These are phyloP conservation scores for Dysdera silvatica DNA, from an alignment of 1,140 invertebrate genomes.

Conservation along the genomic window DNA sequence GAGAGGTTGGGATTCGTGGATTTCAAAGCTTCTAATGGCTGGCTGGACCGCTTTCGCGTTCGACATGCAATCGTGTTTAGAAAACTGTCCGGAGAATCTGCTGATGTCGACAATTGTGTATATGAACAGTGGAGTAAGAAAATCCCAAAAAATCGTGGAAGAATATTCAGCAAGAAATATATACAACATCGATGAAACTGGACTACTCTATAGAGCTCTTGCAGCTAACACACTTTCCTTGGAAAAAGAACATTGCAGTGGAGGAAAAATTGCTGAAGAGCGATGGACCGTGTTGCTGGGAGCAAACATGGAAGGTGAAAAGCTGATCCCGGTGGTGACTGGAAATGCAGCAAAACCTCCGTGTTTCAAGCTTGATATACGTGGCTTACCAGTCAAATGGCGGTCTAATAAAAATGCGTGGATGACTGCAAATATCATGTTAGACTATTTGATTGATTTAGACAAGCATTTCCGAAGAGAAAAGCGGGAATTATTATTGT, in stretches of 20 bases:
- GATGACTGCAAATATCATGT: slow-evolving; percentile 42
- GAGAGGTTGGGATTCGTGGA: slow-evolving; percentile 34
- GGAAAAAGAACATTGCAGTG: slow-evolving; percentile 41
- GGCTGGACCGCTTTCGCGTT: slow-evolving; percentile 37
- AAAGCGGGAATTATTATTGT: too few relatives aligned
- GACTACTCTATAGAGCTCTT: slow-evolving; percentile 46
- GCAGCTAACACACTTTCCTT: slow-evolving; percentile 43
- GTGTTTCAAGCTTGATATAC: slow-evolving; percentile 45
- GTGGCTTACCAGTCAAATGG: slow-evolving; percentile 42
- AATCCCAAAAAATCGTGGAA: slow-evolving; percentile 25
- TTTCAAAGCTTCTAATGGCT: slow-evolving; percentile 41
- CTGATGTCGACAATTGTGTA: slow-evolving; percentile 24
- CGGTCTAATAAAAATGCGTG: slow-evolving; percentile 46
- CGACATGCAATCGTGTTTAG: slow-evolving; percentile 31
- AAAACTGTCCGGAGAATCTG: slow-evolving; percentile 28
- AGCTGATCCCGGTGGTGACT: slow-evolving; percentile 45
- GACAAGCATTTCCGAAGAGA: too few relatives aligned
- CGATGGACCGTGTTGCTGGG: slow-evolving; percentile 45
- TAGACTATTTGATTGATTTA: too few relatives aligned
- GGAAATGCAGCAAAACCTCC: slow-evolving; percentile 46
- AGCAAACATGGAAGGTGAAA: slow-evolving; percentile 44
- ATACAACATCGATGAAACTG: slow-evolving; percentile 48
- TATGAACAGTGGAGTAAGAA: not conserved
- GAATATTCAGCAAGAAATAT: slow-evolving; percentile 42
- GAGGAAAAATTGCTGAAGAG: slow-evolving; percentile 47